These are phyloP conservation scores for Chlorops oryzae DNA, from an alignment of 1,140 invertebrate species.

Conservation along the genomic window DNA sequence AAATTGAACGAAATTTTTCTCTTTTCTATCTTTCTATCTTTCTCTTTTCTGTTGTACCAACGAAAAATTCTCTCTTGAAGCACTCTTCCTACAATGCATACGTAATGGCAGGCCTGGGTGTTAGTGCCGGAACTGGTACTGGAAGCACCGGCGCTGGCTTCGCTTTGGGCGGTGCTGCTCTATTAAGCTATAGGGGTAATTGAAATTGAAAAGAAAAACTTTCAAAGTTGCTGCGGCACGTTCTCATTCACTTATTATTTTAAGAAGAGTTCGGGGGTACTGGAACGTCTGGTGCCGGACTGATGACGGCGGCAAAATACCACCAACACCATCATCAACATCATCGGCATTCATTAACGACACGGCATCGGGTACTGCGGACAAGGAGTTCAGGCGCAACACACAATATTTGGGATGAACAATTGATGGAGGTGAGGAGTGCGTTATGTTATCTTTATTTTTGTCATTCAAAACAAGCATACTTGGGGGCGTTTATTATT, in stretches of 20 bases:
- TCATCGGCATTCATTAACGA: conserved; percentile 43
- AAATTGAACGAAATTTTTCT: too few species aligned
- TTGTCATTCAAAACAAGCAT: neutral
- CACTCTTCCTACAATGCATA: conserved; percentile 42
- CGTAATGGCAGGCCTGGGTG: conserved; percentile 37
- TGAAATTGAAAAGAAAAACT: too few species aligned
- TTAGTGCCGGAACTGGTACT: conserved; percentile 33
- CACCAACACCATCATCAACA: conserved; percentile 34
- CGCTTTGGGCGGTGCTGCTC: neutral
- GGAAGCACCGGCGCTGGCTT: conserved; percentile 7
- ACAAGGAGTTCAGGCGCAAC: conserved; percentile 42
- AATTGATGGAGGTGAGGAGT: conserved; percentile 50
- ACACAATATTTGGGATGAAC: conserved; percentile 49
- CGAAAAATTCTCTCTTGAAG: conserved; percentile 13
- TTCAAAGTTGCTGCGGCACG: too few species aligned
- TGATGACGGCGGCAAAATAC: conserved; percentile 27
- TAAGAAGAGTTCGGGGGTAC: neutral
- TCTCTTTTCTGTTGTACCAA: neutral
- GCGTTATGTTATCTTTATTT: neutral
- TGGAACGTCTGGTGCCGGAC: conserved; percentile 17
- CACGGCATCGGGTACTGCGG: conserved; percentile 38
- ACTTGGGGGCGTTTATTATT: neutral
- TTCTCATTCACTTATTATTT: too few species aligned
- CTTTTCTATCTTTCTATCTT: neutral
- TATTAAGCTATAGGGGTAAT: too few species aligned